Conservation (phyloP, 2,113 vertebrate species). For the Oenanthe oenanthe region DNA sequence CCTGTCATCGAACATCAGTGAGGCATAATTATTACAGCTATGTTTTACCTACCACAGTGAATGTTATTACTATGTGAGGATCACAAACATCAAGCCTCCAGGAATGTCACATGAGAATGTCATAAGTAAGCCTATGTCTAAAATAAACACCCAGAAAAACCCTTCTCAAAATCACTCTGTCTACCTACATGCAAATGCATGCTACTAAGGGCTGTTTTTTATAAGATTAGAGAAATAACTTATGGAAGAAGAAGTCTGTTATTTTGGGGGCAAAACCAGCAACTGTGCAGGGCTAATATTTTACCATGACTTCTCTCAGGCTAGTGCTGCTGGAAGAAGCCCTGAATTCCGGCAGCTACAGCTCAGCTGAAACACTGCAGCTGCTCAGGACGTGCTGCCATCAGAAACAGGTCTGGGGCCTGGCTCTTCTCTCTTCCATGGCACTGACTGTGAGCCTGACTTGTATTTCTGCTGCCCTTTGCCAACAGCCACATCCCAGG, state of each 20-base stretch:
- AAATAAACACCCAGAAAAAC: conserved; percentile 19
- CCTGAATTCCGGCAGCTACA: not conserved
- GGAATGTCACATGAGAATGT: conserved; percentile 37
- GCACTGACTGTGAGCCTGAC: not conserved
- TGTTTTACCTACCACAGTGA: conserved; percentile 46
- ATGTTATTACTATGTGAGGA: conserved; percentile 20
- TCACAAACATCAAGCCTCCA: conserved; percentile 34
- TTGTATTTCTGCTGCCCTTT: not conserved
- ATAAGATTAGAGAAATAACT: not conserved
- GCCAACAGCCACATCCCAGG: not conserved
- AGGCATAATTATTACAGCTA: not conserved
- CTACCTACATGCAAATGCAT: not conserved
- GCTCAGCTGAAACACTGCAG: conserved; percentile 47
- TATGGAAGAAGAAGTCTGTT: not conserved
- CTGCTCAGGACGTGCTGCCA: conserved; percentile 21
- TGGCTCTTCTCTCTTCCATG: conserved; percentile 8
- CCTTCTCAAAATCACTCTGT: not conserved
- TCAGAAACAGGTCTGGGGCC: conserved; percentile 22
- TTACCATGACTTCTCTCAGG: not conserved
- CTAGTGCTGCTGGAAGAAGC: not conserved
- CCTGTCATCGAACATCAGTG: conserved; percentile 32
- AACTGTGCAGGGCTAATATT: not conserved
- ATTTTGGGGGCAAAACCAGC: not conserved
- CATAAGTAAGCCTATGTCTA: conserved; percentile 4
- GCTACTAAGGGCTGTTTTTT: not conserved